These are phyloP conservation scores for Apis dorsata DNA, from an alignment of 1,140 invertebrate genomes.

Conservation along the genomic window DNA sequence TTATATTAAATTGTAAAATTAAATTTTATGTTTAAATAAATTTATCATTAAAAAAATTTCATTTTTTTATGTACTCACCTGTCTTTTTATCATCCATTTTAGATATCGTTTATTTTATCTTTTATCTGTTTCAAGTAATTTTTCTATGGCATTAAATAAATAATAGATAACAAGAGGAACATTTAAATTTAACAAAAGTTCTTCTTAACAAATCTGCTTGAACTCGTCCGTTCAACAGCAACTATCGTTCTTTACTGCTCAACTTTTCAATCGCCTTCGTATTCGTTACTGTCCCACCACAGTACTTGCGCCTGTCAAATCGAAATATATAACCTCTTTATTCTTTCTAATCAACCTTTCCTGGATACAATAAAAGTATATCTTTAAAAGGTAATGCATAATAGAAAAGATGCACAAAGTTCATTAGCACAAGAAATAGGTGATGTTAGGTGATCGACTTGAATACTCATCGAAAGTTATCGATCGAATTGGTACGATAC, in stretches of 20 bases:
- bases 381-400: neutral
- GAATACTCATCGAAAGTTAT: constrained; percentile 28
- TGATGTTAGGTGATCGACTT: constrained; percentile 1
- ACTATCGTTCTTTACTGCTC: constrained; percentile 40
- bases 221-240: neutral
- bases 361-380: neutral
- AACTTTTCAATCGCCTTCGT: constrained; percentile 21
- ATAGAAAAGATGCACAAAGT: neutral
- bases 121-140: neutral
- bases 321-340: constrained; percentile 17
- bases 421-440: neutral
- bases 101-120: constrained; percentile 1
- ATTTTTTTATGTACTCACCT: constrained; percentile 35
- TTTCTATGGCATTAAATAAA: constrained; percentile 10
- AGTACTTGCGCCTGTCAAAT: constrained; percentile 51
- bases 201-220: neutral
- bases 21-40: neutral
- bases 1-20: neutral
- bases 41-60: neutral
- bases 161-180: neutral
- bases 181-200: constrained; percentile 1
- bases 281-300: constrained; percentile 26
- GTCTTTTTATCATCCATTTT: constrained; percentile 50
- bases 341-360: neutral
- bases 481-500: constrained; percentile 38